phyloP scores from a whole-genome alignment of 1,140 invertebrate species.

The Diachasma alloeum region DNA sequence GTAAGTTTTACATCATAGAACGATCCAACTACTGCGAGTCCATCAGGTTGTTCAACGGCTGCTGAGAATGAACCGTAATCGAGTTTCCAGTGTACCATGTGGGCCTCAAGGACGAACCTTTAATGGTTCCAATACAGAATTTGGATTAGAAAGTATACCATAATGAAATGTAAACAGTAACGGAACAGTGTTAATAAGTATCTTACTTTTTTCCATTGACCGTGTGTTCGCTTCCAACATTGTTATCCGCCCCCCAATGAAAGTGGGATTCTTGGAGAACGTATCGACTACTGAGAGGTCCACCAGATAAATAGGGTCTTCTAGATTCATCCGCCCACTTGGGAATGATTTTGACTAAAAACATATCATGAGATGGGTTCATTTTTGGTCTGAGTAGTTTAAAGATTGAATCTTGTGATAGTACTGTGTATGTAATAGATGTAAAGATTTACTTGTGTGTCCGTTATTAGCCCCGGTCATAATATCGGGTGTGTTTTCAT shows the following conservation, averaged over 20 bases:
- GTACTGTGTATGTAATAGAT: no score
- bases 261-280: slow-evolving; percentile 22
- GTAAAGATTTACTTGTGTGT: not conserved
- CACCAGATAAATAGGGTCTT: not conserved
- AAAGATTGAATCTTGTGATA: no score
- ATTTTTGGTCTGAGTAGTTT: not conserved
- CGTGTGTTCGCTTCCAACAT: slow-evolving; percentile 83
- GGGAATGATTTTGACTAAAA: not conserved
- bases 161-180: not conserved
- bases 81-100: slow-evolving; percentile 55
- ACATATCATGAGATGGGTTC: not conserved
- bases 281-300: slow-evolving; percentile 7
- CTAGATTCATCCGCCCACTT: not conserved
- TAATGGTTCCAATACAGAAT: not conserved
- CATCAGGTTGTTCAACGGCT: slow-evolving; percentile 47
- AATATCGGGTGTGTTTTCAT: not conserved
- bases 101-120: slow-evolving; percentile 59
- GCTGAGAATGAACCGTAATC: slow-evolving; percentile 43
- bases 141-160: not conserved
- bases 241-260: slow-evolving; percentile 57
- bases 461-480: not conserved
- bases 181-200: not conserved
- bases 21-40: slow-evolving; percentile 52
- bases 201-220: slow-evolving; percentile 69
- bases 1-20: slow-evolving; percentile 53